Base-by-base conservation (phyloP, 2,797 vertebrate genomes). In the Columba guinea region DNA sequence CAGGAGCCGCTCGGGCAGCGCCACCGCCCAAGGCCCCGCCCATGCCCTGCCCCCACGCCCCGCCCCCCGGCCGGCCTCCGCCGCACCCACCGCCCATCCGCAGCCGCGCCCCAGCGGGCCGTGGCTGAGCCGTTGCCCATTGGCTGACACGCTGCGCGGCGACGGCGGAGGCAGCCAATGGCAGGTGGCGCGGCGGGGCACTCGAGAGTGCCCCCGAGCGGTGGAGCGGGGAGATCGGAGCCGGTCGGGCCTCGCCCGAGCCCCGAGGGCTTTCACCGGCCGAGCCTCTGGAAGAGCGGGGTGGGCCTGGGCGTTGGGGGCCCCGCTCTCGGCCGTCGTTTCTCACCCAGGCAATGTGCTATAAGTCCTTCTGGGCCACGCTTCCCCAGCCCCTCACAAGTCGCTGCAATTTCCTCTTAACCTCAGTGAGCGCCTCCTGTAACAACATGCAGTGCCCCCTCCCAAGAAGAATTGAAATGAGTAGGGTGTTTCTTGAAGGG, bases 281-380 rank as follows among this genome's bases (percentile, higher is more conserved):
- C 16, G 2, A 13, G 10, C 7, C 9, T 10, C 17, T 5, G 48
- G 19, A 1, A 11, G 23, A 10, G 46, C 30, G 0, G 37, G 34
- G 4, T 12, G 3, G 18, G 35, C 15, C 2, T 0, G 9, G 22
- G 44, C 1, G 8, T 1, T 3, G 39, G 5, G 2, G 22, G 16
- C 22, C 44, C 23, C 1, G 19, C 9, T 0, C 32, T 24, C 13
- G 2, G 69, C 9, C 5, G 1, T 7, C 6, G 0, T 1, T 13
- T 4, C 11, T 17, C 9, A 1, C 2, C 2, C 1, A 3, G 24
- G 9, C 6, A 0, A 5, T 3, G 49, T 35, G 1, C 3, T 11
- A 1, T 4, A 0, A 19, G 41, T 7, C 15, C 26, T 3, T 6
- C 21, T 2, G 9, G 20, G 9, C 37, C 0, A 1, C 26, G 4